Percentiles rank a stretch among this genome's conserved stretches.
Conservation (phyloP, 2,797 vertebrate genomes). For the Lophius americanus region DNA sequence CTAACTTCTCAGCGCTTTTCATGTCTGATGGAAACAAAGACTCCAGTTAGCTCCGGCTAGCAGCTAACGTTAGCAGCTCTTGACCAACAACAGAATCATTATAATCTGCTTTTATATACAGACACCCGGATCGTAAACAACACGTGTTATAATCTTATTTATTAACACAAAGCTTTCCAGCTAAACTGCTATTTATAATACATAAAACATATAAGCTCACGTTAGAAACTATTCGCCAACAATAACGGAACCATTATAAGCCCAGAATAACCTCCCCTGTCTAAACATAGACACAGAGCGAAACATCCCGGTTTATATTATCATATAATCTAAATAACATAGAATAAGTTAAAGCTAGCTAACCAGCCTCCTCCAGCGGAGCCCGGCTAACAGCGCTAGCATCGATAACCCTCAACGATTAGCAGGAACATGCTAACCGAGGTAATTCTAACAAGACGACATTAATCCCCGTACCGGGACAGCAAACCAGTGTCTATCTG, state of each 20-base stretch:
- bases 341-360: not conserved
- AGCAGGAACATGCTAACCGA: slow-evolving; percentile 45
- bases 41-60: slow-evolving; percentile 37
- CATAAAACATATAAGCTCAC: slow-evolving; percentile 20
- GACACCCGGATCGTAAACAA: no score
- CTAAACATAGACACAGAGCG: slow-evolving; percentile 6
- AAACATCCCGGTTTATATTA: not conserved
- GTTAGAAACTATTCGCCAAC: slow-evolving; percentile 4
- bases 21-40: slow-evolving; percentile 52
- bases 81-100: not conserved
- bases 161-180: no score
- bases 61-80: slow-evolving; percentile 16
- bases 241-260: not conserved
- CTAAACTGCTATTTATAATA: no score
- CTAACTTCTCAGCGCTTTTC: slow-evolving; percentile 7
- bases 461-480: not conserved
- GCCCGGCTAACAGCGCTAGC: slow-evolving; percentile 1
- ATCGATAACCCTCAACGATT: slow-evolving; percentile 18
- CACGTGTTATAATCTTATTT: no score
- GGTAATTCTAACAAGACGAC: slow-evolving; percentile 15
- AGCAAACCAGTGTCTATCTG: not conserved
- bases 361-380: not conserved
- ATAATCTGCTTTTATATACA: no score
- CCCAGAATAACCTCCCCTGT: not conserved
- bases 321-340: not conserved